Percentiles rank a stretch among this genome's conserved stretches.
Conservation (phyloP, 2,113 vertebrate species). For the Cyphomyrus plagiostoma region DNA sequence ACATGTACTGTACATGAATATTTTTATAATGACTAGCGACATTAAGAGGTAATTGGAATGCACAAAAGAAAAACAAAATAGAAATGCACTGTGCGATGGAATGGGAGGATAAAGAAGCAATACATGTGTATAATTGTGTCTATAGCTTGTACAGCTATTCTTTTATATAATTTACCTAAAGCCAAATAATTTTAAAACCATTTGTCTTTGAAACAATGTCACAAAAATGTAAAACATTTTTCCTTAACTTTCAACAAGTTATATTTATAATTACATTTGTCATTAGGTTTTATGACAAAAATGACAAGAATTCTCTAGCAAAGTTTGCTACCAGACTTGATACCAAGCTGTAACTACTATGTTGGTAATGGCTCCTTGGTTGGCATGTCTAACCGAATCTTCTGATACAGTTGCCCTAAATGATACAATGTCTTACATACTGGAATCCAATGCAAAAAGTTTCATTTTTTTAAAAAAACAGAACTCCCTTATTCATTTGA, state of each 20-base stretch:
- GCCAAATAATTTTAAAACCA: not conserved
- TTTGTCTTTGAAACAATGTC: not conserved
- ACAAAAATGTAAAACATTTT: not conserved
- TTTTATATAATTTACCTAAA: not conserved
- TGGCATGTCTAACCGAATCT: not conserved
- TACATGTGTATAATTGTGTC: not conserved
- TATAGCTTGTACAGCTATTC: not conserved
- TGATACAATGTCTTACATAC: not conserved
- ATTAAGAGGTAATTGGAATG: not conserved
- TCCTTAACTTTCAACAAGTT: not conserved
- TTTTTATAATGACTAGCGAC: not conserved
- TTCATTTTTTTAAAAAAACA: not conserved
- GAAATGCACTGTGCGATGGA: not conserved
- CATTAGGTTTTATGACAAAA: not conserved
- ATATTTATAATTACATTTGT: not conserved
- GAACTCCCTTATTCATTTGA: not conserved
- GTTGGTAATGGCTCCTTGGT: not conserved
- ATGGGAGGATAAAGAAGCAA: not conserved
- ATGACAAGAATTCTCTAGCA: not conserved
- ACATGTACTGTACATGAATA: not conserved
- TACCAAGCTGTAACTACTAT: not conserved
- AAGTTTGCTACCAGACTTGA: not conserved
- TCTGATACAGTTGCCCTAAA: not conserved
- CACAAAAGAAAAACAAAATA: not conserved
- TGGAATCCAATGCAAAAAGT: not conserved